These are phyloP conservation scores for Micromys minutus DNA, from an alignment of 2,113 vertebrate species.

Conservation along the genomic window DNA sequence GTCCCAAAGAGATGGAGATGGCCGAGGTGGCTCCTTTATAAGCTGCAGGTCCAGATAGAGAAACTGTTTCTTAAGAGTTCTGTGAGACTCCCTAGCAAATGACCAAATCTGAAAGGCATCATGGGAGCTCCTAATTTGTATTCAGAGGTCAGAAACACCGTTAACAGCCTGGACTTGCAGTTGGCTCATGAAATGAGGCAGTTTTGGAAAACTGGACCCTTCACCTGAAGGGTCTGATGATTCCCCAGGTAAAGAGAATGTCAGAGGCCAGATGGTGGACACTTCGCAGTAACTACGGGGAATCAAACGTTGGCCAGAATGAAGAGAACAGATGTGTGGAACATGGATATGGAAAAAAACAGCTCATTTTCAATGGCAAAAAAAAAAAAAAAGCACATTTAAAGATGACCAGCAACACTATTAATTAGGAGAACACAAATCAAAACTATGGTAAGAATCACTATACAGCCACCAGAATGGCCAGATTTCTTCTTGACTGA, in stretches of 20 bases:
- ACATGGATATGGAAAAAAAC: background rate
- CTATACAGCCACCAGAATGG: background rate
- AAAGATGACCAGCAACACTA: background rate
- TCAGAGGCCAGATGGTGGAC: background rate
- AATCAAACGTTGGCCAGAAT: background rate
- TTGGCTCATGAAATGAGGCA: background rate
- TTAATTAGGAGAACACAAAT: background rate
- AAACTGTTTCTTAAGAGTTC: background rate
- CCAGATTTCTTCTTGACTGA: too few species aligned
- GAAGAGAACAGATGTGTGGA: background rate
- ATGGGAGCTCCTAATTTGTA: background rate
- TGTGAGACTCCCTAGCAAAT: background rate
- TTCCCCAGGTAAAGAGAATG: background rate
- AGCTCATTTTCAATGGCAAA: background rate
- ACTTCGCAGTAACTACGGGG: too few species aligned
- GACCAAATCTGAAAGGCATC: background rate
- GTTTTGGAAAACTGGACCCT: background rate
- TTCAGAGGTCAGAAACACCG: background rate
- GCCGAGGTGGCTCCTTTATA: background rate
- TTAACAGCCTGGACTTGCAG: background rate
- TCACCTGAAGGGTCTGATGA: background rate
- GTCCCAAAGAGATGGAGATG: background rate
- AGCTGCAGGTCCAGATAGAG: background rate
- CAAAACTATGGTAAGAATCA: background rate
- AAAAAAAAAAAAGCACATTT: background rate